Base-by-base conservation (phyloP, 53 echinoderm and acorn worm species). In the Astropecten irregularis region DNA sequence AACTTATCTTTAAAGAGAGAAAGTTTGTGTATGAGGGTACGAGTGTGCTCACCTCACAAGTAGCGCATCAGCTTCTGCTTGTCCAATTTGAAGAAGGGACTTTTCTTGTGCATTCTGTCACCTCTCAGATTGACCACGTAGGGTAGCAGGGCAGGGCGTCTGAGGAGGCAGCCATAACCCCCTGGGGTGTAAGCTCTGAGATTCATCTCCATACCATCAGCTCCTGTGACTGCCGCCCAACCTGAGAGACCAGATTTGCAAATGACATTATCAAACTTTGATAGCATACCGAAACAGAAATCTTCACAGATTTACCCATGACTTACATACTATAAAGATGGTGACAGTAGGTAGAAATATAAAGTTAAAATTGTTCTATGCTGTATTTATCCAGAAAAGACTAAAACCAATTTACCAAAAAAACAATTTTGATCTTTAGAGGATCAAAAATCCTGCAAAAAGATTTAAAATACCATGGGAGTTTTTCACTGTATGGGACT, bases 121-220 rank as follows among this genome's bases (percentile, higher is more conserved):
- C 97, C 97, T 82, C 88, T 62, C 82, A 97, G 68, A 62, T 81
- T 74, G 26, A 97, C 84, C 51, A 88, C 90, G 51, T 82, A 94
- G 13, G 97, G 97, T 14, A 97, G 83, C 42, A 97, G 79, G 23
- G 97, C 76, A 22, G 97, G 97, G 33, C 57, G 58, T 40, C 97
- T 60, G 1, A 92, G 62, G 38, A 90, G 36, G 64, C 93, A 94
- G 22, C 97, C 97, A 3, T 68, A 38, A 23, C 97, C 94, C 20
- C 91, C 94, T 8, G 94, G 94, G 14, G 97, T 97, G 86, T 88
- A 94, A 13, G 92, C 94, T 35, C 90, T 61, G 0, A 97, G 83
- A 14, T 74, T 76, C 9, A 92, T 79, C 29, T 85, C 77, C 94
- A 90, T 87, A 14, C 83, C 94, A 0, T 69, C 13, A 6, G 87